Base-by-base conservation (phyloP, 2,888 invertebrate species). In the Ennomos quercinarius region DNA sequence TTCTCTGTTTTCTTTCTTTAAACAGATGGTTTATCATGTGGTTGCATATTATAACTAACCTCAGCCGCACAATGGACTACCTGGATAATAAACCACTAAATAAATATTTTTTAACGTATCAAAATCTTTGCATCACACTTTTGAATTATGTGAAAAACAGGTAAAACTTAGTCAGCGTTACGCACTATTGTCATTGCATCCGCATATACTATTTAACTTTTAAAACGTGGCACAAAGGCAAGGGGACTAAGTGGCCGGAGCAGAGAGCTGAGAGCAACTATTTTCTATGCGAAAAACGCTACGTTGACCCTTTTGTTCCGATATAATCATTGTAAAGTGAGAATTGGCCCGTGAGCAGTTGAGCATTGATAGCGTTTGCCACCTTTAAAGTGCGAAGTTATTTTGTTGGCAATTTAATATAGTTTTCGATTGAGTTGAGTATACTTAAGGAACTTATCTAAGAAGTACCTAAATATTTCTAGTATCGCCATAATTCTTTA, bases 171-270 rank as follows among this genome's bases (percentile, higher is more conserved):
- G n/a, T 12, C 42, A 17, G 12, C 9, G 36, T 10, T 72, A 68
- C 73, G 34, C 46, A 12, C 43, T 66, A 55, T 73, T 80, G 63
- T 57, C 57, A 72, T 53, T 36, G 37, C 44, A 17, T 59, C 59
- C 60, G 61, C 42, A 61, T 66, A 67, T 74, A 67, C 68, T 79
- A 80, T 83, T 83, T 77, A 78, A 83, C 81, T 81, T 83, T 83
- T 78, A 78, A 83, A 82, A 78, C 71, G 71, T 72, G 61, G 63
- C 67, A 80, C 82, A 83, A 80, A 82, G 79, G 76, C 78, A 76
- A 74, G 77, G 80, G 80, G 79, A 71, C 77, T 84, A 83, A 88
- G 85, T 86, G 86, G 81, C 81, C 66, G 74, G 77, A 78, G 80
- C 77, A 76, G 80, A 78, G n/a, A n/a, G 80, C 77, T 75, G 80